A percentile compares a stretch with the other conserved stretches of the same genome.
Conservation (phyloP, 2,888 invertebrate genomes). For the Acronicta aceris region DNA sequence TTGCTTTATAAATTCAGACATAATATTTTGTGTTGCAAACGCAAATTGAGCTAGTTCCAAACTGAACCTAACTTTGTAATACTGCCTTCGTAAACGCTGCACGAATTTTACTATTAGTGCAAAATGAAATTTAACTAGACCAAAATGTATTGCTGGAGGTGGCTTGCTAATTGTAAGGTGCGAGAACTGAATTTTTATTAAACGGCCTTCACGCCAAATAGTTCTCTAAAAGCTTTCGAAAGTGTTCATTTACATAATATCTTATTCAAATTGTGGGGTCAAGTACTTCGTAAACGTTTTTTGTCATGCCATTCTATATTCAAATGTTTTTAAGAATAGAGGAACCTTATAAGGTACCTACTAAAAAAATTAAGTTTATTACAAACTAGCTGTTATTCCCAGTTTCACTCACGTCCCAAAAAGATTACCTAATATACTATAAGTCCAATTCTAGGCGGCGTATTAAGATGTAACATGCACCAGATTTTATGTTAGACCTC, state of each 20-base stretch:
- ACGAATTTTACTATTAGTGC: slow-evolving; percentile 49
- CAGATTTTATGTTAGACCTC: no score
- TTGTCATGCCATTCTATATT: slow-evolving; percentile 62
- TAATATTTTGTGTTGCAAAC: slow-evolving; percentile 60
- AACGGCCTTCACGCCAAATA: slow-evolving; percentile 59
- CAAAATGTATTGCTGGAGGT: slow-evolving; percentile 47
- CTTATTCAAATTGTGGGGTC: slow-evolving; percentile 64
- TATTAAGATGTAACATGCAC: no score
- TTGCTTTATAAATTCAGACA: slow-evolving; percentile 57
- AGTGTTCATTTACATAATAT: slow-evolving; percentile 70
- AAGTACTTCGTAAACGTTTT: slow-evolving; percentile 66
- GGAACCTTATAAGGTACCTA: slow-evolving; percentile 14
- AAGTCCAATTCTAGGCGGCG: no score
- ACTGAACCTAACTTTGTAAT: slow-evolving; percentile 62
- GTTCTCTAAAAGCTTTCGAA: slow-evolving; percentile 69
- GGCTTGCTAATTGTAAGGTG: slow-evolving; percentile 58
- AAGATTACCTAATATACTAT: no score
- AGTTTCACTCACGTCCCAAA: no score
- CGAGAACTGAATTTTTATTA: slow-evolving; percentile 57
- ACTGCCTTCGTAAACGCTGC: slow-evolving; percentile 50
- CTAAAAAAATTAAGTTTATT: not conserved
- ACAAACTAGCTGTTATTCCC: no score
- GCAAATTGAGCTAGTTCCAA: slow-evolving; percentile 64
- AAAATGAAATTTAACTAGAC: slow-evolving; percentile 56
- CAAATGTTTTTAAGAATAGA: slow-evolving; percentile 35